Conservation (phyloP, 2,888 invertebrate genomes). For the Omphaloscelis lunosa region DNA sequence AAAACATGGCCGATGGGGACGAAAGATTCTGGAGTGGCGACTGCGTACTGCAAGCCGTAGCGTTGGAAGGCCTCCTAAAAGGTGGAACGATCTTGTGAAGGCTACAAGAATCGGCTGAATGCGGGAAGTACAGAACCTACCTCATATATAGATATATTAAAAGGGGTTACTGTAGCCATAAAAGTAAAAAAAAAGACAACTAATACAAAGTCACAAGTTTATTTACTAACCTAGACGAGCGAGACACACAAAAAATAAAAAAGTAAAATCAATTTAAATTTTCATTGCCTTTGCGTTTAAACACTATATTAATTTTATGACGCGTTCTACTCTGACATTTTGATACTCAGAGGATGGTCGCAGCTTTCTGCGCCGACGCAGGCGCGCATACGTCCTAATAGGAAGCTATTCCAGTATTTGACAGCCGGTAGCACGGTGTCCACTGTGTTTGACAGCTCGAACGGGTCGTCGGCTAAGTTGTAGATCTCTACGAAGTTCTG, state of each 20-base stretch:
- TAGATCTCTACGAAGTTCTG: constrained; percentile 95
- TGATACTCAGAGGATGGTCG: constrained; percentile 68
- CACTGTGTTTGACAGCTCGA: constrained; percentile 93
- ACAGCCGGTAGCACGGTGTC: constrained; percentile 87
- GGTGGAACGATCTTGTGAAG: too few relatives aligned
- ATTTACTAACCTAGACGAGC: background rate
- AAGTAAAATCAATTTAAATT: background rate
- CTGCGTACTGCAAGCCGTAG: too few relatives aligned
- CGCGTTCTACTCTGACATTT: background rate
- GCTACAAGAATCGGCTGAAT: too few relatives aligned
- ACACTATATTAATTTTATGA: background rate
- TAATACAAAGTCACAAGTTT: background rate
- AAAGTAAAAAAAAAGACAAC: background rate
- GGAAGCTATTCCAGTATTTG: constrained; percentile 87
- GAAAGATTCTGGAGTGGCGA: too few relatives aligned
- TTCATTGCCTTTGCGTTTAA: background rate
- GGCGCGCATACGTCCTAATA: constrained; percentile 89
- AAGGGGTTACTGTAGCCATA: too few relatives aligned
- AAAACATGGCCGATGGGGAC: too few relatives aligned
- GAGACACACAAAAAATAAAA: background rate
- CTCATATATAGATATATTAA: too few relatives aligned
- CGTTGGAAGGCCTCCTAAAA: too few relatives aligned
- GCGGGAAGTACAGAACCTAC: too few relatives aligned
- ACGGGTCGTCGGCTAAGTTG: constrained; percentile 92
- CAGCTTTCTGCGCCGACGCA: constrained; percentile 81